These are phyloP conservation scores for Limnephilus auricula DNA, from an alignment of 2,888 invertebrate species.

Conservation along the genomic window DNA sequence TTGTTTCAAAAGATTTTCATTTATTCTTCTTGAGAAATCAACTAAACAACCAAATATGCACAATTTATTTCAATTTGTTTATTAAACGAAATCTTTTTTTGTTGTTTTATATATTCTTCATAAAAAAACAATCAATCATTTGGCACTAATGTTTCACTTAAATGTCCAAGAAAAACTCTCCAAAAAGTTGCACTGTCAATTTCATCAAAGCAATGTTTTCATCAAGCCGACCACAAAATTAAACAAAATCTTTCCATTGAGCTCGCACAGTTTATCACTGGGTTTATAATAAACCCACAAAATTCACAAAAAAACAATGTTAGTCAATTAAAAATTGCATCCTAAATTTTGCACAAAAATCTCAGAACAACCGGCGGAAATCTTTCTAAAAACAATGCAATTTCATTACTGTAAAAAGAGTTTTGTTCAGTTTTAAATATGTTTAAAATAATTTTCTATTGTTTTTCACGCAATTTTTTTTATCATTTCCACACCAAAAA, in stretches of 20 bases:
- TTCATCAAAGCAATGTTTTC: not conserved
- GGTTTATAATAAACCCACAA: not conserved
- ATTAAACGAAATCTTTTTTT: too few species aligned
- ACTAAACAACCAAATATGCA: too few species aligned
- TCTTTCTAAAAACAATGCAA: not conserved
- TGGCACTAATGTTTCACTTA: not conserved
- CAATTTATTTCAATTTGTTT: too few species aligned
- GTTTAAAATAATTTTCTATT: not conserved
- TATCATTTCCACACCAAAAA: not conserved
- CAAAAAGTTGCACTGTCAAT: not conserved
- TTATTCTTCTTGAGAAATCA: not conserved
- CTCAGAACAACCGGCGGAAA: not conserved
- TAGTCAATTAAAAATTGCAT: not conserved
- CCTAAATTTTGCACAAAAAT: not conserved
- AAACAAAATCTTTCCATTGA: constrained; percentile 6
- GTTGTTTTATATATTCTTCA: not conserved
- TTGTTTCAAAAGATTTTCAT: not conserved
- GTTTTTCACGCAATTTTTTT: constrained; percentile 13
- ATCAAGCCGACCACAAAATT: not conserved
- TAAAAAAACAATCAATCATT: not conserved
- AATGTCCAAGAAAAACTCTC: not conserved
- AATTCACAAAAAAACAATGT: too few species aligned
- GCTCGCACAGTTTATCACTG: constrained; percentile 14
- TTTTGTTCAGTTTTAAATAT: not conserved
- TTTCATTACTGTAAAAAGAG: not conserved